Conservation (phyloP, 1,140 invertebrate species). For the Oryzaephilus surinamensis region DNA sequence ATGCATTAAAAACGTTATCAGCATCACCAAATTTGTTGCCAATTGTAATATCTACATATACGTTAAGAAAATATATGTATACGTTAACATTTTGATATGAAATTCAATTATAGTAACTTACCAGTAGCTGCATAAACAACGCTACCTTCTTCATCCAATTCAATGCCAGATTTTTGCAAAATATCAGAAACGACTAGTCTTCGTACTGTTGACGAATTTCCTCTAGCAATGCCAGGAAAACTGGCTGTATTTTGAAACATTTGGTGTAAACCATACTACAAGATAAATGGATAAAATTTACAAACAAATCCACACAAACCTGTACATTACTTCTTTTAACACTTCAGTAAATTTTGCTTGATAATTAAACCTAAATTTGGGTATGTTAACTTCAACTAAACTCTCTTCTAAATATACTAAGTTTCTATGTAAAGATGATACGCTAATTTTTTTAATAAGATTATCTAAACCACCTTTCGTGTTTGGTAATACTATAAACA, state of each 20-base stretch:
- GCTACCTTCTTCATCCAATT: slow-evolving; percentile 75
- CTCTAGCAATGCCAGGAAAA: slow-evolving; percentile 50
- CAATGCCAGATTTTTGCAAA: slow-evolving; percentile 71
- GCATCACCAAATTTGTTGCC: slow-evolving; percentile 59
- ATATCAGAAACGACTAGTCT: slow-evolving; percentile 58
- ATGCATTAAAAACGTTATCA: slow-evolving; percentile 47
- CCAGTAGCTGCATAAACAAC: slow-evolving; percentile 66
- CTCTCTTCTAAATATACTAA: slow-evolving; percentile 46
- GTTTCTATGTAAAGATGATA: slow-evolving; percentile 41
- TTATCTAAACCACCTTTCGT: slow-evolving; percentile 46
- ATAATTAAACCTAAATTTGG: slow-evolving; percentile 68
- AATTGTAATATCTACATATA: slow-evolving; percentile 47
- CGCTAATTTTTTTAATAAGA: slow-evolving; percentile 47
- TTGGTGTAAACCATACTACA: slow-evolving; percentile 55
- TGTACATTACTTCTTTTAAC: slow-evolving; percentile 46
- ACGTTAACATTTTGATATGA: slow-evolving; percentile 2
- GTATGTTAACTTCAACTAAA: slow-evolving; percentile 53
- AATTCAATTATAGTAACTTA: slow-evolving; percentile 28
- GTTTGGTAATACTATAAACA: slow-evolving; percentile 62
- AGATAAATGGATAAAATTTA: slow-evolving; percentile 13
- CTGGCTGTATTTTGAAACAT: slow-evolving; percentile 59
- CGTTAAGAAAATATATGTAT: slow-evolving; percentile 15
- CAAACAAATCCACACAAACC: slow-evolving; percentile 7
- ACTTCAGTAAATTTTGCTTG: slow-evolving; percentile 49
- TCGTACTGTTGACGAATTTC: slow-evolving; percentile 35